Evolutionary conservation across 2,113 vertebrate genomes (phyloP), one percentile per base, ranked within the genome.

Genomic region (Ctenomys sociabilis): DNA sequence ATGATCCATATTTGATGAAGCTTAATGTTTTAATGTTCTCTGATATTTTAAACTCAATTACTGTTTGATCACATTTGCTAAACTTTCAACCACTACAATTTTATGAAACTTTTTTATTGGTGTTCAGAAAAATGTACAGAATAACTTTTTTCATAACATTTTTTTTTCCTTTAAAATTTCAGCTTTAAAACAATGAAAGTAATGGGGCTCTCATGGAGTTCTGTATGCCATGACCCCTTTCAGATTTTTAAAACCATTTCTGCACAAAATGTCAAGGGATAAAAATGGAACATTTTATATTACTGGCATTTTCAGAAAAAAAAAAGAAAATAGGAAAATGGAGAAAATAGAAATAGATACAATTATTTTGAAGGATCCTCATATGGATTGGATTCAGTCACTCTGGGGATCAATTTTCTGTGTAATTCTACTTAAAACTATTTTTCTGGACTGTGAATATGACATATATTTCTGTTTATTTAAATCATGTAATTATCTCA

Each of bases 161-260:
- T 28, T 35, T 89, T 28, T 35, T 89, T 91, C 75, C 52, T 96
- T 86, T 91, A 95, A 96, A 92, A 82, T 52, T 66, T 91, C 59
- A 91, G 84, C 30, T 32, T 93, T 49, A n/a, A 72, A 35, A 21
- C 35, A 68, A 64, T 66, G 72, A 93, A 82, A 88, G 35, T 83
- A 91, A 57, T 43, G 73, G 32, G 26, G 73, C 32, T 57, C 80
- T 85, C 84, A 70, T 57, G 82, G 88, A 89, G 45, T 82, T 95
- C 78, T 52, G 14, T n/a, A 26, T 85, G 66, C 61, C n/a, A 72
- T 75, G 85, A 68, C 68, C 57, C 40, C 52, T 43, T 92, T 35
- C 37, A 26, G 64, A 24, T 91, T 81, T 49, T 85, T 85, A 88
- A 95, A 95, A 80, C 30, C 21, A 61, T 14, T 59, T 63, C 70